Percentiles rank a stretch among this genome's conserved stretches.
Evolutionary conservation across 2,113 vertebrate species (phyloP).

Genomic region (Condylura cristata): DNA sequence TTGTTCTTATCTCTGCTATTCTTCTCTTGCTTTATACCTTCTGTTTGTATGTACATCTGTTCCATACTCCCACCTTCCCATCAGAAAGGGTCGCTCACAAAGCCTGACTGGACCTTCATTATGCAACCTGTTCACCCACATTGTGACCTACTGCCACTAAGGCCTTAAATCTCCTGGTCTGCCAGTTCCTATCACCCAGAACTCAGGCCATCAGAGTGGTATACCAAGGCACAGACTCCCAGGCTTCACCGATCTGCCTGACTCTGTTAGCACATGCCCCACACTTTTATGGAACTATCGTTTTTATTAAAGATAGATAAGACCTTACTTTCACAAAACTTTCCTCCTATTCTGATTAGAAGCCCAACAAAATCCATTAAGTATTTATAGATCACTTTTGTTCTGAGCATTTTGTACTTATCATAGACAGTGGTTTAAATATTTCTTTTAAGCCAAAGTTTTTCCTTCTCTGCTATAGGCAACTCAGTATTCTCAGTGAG

Average conservation of each 20-base stretch:
- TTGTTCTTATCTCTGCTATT: neutral
- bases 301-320: neutral
- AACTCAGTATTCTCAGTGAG: neutral
- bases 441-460: conserved; percentile 11
- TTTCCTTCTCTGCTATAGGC: neutral
- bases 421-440: neutral
- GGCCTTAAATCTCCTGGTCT: neutral
- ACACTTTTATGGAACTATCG: neutral
- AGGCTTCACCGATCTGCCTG: neutral
- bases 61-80: neutral
- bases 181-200: neutral
- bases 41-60: neutral
- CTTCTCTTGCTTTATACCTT: neutral
- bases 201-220: neutral
- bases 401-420: neutral
- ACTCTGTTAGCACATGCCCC: neutral
- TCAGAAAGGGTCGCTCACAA: neutral
- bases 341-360: neutral
- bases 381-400: neutral
- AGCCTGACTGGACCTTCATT: neutral
- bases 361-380: conserved; percentile 3
- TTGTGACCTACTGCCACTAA: neutral
- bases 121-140: neutral
- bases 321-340: neutral
- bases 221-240: neutral